Percentiles rank a stretch among this genome's conserved stretches.
phyloP scores from a whole-genome alignment of 2,888 invertebrate genomes.

The Serripes groenlandicus region DNA sequence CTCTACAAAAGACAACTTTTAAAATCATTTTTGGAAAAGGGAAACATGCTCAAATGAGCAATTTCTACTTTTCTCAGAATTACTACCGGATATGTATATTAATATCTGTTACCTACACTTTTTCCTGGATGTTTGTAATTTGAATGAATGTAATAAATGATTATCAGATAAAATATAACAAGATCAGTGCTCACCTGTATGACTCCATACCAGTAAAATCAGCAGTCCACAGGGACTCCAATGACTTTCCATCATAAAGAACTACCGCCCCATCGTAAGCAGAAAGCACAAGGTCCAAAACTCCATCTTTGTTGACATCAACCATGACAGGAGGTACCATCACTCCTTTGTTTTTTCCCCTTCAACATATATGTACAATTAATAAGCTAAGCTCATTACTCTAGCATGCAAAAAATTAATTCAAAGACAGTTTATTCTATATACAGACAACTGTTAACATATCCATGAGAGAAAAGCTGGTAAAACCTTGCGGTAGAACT shows the following conservation, averaged over 20 bases:
- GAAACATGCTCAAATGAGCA: background rate
- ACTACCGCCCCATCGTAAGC: slow-evolving; percentile 79
- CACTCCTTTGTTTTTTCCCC: slow-evolving; percentile 77
- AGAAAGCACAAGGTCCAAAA: slow-evolving; percentile 77
- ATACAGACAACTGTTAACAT: too few relatives aligned
- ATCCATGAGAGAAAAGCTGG: too few relatives aligned
- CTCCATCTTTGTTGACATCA: slow-evolving; percentile 80
- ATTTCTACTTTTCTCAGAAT: background rate
- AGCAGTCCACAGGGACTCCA: slow-evolving; percentile 73
- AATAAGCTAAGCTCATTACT: too few relatives aligned
- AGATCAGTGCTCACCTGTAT: too few relatives aligned
- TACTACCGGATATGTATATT: too few relatives aligned
- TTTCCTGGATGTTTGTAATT: too few relatives aligned
- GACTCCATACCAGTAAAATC: slow-evolving; percentile 76
- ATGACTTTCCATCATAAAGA: slow-evolving; percentile 76
- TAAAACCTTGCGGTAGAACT: too few relatives aligned
- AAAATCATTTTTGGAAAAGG: background rate
- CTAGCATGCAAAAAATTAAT: too few relatives aligned
- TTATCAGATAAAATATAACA: too few relatives aligned
- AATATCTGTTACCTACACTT: too few relatives aligned
- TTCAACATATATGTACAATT: slow-evolving; percentile 38
- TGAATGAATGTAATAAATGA: too few relatives aligned
- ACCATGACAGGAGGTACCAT: slow-evolving; percentile 82
- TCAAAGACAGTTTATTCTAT: too few relatives aligned
- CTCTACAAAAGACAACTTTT: background rate